Evolutionary conservation across 2,888 invertebrate species (phyloP).

Genomic region (Cryptocephalus primarius): DNA sequence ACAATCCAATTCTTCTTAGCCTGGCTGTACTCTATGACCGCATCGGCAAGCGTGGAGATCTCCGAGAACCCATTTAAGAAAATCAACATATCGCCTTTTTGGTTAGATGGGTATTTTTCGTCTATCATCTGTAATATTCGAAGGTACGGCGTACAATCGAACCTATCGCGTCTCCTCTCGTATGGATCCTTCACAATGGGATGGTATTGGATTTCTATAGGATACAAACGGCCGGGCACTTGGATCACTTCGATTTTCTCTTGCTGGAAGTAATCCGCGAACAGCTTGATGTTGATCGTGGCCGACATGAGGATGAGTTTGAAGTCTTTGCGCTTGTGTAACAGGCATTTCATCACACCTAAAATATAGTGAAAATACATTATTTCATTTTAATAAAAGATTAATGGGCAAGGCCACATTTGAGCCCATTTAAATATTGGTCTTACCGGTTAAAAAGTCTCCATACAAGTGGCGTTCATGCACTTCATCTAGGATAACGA

Average conservation of each 20-base stretch:
- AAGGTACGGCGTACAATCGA: conserved; percentile 91
- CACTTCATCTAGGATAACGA: conserved; percentile 92
- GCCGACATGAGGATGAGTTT: conserved; percentile 97
- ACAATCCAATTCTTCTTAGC: conserved; percentile 84
- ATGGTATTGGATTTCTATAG: conserved; percentile 81
- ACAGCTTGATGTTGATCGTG: conserved; percentile 94
- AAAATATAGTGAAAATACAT: neutral
- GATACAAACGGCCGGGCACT: conserved; percentile 89
- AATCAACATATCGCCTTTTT: conserved; percentile 78
- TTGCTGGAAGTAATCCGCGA: conserved; percentile 73
- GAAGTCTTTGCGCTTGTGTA: conserved; percentile 66
- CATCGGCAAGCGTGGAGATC: conserved; percentile 78
- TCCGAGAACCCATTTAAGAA: conserved; percentile 89
- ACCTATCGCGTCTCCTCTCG: conserved; percentile 53
- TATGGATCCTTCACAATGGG: conserved; percentile 53
- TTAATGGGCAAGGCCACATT: too few relatives aligned
- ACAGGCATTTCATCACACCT: conserved; percentile 86
- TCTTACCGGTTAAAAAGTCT: conserved; percentile 78
- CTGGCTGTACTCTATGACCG: conserved; percentile 68
- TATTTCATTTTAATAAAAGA: too few relatives aligned
- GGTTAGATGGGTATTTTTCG: conserved; percentile 60
- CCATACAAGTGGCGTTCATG: conserved; percentile 94
- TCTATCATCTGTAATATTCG: conserved; percentile 89
- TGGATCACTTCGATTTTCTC: conserved; percentile 54
- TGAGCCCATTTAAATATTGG: too few relatives aligned